Percentiles rank a stretch among this genome's conserved stretches.
Conservation (phyloP, 1,140 invertebrate species). For the Dendroctonus ponderosae region DNA sequence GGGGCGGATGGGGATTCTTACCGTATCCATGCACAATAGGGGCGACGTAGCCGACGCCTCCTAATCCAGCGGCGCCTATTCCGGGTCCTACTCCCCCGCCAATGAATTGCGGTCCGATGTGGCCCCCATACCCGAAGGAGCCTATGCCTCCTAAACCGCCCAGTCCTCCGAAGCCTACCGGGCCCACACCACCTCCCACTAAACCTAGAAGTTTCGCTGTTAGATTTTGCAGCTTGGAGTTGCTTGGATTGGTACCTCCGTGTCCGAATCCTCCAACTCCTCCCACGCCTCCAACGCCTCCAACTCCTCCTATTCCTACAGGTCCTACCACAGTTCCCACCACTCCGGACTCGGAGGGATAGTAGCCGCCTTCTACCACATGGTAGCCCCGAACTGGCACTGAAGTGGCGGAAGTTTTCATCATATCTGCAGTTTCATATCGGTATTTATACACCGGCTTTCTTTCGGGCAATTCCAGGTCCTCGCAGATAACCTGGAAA, state of each 20-base stretch:
- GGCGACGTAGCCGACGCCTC: conserved; percentile 30
- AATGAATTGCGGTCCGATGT: conserved; percentile 24
- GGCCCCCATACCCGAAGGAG: conserved; percentile 3
- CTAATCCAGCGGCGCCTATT: conserved; percentile 30
- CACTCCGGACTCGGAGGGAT: conserved; percentile 43
- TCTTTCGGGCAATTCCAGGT: conserved; percentile 9
- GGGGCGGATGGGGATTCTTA: background rate
- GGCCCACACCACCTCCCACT: conserved; percentile 1
- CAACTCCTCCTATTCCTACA: conserved; percentile 32
- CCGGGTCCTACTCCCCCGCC: conserved; percentile 32
- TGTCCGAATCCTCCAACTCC: conserved; percentile 34
- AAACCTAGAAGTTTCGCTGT: conserved; percentile 5
- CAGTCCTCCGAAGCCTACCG: conserved; percentile 32
- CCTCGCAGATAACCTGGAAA: conserved; percentile 20
- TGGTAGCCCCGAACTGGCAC: conserved; percentile 44
- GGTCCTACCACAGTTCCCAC: conserved; percentile 28
- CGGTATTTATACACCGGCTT: conserved; percentile 45
- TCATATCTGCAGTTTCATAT: conserved; percentile 46
- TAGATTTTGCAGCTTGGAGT: conserved; percentile 23
- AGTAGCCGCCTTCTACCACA: conserved; percentile 47
- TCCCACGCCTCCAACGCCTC: conserved; percentile 39
- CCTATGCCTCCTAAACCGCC: conserved; percentile 14
- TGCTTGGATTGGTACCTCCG: conserved; percentile 28
- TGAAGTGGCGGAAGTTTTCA: conserved; percentile 44
- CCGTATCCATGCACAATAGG: conserved; percentile 15